Evolutionary conservation across 2,113 vertebrate genomes (phyloP), one percentile per base, ranked within the genome.

Genomic region (Centropus bengalensis): DNA sequence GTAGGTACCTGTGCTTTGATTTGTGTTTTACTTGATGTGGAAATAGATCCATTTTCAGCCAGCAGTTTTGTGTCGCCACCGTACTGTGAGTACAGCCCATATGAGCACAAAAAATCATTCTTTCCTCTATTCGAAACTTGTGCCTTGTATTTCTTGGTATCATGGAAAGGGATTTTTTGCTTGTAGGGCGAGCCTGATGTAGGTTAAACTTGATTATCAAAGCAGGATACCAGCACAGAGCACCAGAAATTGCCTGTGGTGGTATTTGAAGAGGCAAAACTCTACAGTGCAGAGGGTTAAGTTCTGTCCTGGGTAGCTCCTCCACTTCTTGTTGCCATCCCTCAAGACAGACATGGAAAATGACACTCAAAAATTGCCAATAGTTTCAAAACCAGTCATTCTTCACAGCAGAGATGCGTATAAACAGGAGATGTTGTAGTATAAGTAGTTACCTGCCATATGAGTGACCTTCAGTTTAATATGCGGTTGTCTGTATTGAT

Each of bases 391-490:
- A 85, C n/a, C 40, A 52, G 70, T 56, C 7, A 11, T 59, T 78
- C 42, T 60, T 42, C 54, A 8, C 36, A 58, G 75, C 30, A 59
- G 59, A 28, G n/a, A 17, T 44, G 32, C 15, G 13, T 69, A 10
- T 55, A 73, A 76, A 26, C 38, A 66, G 82, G 71, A 80, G 80
- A 52, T 90, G 82, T 1, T 82, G 90, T 55, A 16, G 30, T 36
- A 30, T 5, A 14, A 78, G 85, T 81, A 78, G 88, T 66, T 79
- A 15, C 38, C 70, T 91, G 89, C 87, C 78, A 22, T 6, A 12
- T 33, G 55, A 91, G 63, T 85, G 95, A 95, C 95, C 95, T 95
- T 95, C 93, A 87, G 81, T 80, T 95, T 87, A 85, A 91, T 85
- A 51, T 87, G 79, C 12, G 0, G 62, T 78, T 94, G 95, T 93